These are phyloP conservation scores for Bathynomus jamesi DNA, from an alignment of 1,140 invertebrate species.

Conservation along the genomic window DNA sequence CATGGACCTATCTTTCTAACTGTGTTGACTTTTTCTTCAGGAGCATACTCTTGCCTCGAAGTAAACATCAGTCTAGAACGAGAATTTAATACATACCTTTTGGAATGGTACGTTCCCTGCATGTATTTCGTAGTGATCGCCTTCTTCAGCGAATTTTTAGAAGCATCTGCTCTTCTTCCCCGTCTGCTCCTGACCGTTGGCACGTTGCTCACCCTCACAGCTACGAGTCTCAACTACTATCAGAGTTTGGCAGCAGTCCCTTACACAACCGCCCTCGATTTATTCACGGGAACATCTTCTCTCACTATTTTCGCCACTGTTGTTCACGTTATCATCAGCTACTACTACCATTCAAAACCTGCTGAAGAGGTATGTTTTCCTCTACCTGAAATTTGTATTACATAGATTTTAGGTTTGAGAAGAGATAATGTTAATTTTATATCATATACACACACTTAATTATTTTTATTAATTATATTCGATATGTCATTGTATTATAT, in stretches of 20 bases:
- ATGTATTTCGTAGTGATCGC: conserved; percentile 28
- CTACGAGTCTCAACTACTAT: conserved; percentile 9
- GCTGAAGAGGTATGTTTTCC: background rate
- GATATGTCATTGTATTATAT: too few species aligned
- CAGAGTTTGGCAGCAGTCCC: conserved; percentile 25
- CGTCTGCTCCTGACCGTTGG: conserved; percentile 27
- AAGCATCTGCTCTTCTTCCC: conserved; percentile 11
- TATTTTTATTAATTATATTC: background rate
- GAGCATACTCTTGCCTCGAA: conserved; percentile 23
- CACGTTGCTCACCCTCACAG: conserved; percentile 19
- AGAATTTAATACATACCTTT: conserved; percentile 21
- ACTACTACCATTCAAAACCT: conserved; percentile 5
- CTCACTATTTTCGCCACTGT: conserved; percentile 23
- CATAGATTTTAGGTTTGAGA: background rate
- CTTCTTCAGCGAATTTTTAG: conserved; percentile 23
- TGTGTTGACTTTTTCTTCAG: conserved; percentile 4
- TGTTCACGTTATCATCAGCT: conserved; percentile 16
- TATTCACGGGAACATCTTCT: conserved; percentile 28
- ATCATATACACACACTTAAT: background rate
- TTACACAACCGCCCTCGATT: conserved; percentile 21
- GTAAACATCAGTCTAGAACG: conserved; percentile 16
- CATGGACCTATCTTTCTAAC: background rate
- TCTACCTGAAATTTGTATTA: background rate
- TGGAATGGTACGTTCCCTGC: conserved; percentile 28
- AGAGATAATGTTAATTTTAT: background rate